A percentile compares a stretch with the other conserved stretches of the same genome.
Conservation (phyloP, 2,113 vertebrate genomes). For the Gymnogyps californianus region DNA sequence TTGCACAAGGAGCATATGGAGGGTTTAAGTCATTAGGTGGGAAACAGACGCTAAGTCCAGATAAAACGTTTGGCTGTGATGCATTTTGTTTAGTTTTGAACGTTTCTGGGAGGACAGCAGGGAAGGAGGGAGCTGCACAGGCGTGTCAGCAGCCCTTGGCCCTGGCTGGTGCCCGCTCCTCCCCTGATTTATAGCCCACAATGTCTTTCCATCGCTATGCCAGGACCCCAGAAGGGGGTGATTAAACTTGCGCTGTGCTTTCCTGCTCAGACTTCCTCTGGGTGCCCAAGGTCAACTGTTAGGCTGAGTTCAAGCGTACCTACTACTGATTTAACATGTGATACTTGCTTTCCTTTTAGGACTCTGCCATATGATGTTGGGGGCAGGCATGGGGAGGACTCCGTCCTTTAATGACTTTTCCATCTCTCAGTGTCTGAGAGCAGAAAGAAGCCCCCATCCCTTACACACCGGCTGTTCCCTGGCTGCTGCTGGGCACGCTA, state of each 20-base stretch:
- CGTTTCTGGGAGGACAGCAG: background rate
- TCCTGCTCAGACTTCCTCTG: background rate
- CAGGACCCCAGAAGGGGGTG: rapidly evolving
- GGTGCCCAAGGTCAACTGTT: background rate
- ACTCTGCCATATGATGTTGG: background rate
- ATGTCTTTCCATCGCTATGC: background rate
- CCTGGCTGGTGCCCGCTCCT: background rate
- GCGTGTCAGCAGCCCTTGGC: rapidly evolving
- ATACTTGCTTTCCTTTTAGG: background rate
- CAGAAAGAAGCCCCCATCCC: background rate
- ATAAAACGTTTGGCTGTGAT: rapidly evolving
- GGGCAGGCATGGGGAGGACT: background rate
- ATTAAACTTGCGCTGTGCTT: background rate
- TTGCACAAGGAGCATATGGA: rapidly evolving
- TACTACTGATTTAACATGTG: rapidly evolving
- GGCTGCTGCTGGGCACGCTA: background rate
- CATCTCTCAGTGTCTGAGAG: background rate
- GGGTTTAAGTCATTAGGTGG: background rate
- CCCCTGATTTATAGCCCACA: rapidly evolving
- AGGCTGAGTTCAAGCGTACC: background rate
- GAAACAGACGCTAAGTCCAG: background rate
- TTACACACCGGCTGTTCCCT: background rate
- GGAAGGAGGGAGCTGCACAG: rapidly evolving
- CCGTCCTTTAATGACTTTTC: background rate
- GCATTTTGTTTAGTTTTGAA: background rate